These are phyloP conservation scores for Muntiacus muntjak DNA, from an alignment of 2,113 vertebrate species.

Conservation along the genomic window DNA sequence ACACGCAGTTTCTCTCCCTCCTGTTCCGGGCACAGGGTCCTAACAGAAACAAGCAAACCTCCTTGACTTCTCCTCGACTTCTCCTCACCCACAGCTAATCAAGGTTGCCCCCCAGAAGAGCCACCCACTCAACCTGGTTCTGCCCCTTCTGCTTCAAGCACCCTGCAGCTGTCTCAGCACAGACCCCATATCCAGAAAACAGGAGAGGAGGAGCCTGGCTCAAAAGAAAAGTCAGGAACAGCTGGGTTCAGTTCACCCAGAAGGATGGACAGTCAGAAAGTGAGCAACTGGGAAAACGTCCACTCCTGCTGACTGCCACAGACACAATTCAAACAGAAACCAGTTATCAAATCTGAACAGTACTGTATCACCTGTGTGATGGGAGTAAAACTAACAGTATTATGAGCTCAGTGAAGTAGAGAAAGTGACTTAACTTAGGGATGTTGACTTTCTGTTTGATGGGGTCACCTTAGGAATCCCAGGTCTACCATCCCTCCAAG, in stretches of 20 bases:
- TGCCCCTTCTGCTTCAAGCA: neutral
- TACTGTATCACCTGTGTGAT: neutral
- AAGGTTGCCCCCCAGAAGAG: neutral
- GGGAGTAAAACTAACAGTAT: neutral
- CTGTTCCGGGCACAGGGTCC: no score
- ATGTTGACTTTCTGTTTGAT: neutral
- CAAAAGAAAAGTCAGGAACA: neutral
- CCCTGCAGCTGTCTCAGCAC: neutral
- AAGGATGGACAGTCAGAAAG: neutral
- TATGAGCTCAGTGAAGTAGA: accelerated
- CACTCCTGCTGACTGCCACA: neutral
- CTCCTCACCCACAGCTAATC: neutral
- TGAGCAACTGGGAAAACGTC: neutral
- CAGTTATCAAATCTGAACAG: neutral
- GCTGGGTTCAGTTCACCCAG: neutral
- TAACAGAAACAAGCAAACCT: neutral
- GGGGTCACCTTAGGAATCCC: neutral
- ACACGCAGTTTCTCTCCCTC: neutral
- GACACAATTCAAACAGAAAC: neutral
- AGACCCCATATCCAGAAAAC: neutral
- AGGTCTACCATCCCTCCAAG: neutral
- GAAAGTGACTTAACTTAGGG: neutral
- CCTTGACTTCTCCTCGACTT: neutral
- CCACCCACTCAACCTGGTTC: neutral
- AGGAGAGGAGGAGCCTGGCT: neutral